Base-by-base conservation (phyloP, 1,140 invertebrate genomes). In the Acromyrmex charruanus region DNA sequence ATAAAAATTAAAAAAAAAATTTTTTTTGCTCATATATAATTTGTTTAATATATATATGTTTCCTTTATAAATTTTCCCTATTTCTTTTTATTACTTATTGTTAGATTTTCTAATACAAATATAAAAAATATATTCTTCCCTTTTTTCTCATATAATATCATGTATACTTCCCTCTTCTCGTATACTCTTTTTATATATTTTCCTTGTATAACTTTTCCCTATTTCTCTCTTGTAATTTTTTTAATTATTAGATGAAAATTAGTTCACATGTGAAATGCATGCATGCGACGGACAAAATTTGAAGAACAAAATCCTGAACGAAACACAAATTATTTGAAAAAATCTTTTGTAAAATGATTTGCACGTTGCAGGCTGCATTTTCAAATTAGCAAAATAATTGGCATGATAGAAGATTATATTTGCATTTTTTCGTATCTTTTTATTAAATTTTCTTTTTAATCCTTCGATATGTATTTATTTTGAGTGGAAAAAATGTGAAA, bases 231-330 rank as follows among this genome's bases (percentile, higher is more conserved):
- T 72, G 5, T 55, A 16, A 49, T 5, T 49, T 72, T 58, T 59
- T 39, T n/a, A 39, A 28, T 66, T 49, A 21, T 1, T 53, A 69
- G 6, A 55, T 39, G 2, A 25, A 14, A 3, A 3, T 6, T 77
- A 28, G 35, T 4, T 82, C 1, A 35, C 35, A 16, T 51, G 21
- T 58, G 14, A 39, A 39, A 49, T 6, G 35, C 21, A 31, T 61
- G 68, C 68, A 82, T 61, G 80, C 59, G n/a, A 39, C 5, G 35
- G 35, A 53, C 12, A 66, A 44, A 71, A 74, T 59, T 35, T 25
- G 4, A 28, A 49, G 6, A 14, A 18, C 0, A 44, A 14, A 72
- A 74, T 44, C 10, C 10, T 39, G 10, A 18, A 0, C 10, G 9
- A 18, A 49, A 31, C 49, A 66, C 6, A 18, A 53, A 53, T 6